Conservation (phyloP, 2,888 invertebrate genomes). For the Tanypteryx hageni region DNA sequence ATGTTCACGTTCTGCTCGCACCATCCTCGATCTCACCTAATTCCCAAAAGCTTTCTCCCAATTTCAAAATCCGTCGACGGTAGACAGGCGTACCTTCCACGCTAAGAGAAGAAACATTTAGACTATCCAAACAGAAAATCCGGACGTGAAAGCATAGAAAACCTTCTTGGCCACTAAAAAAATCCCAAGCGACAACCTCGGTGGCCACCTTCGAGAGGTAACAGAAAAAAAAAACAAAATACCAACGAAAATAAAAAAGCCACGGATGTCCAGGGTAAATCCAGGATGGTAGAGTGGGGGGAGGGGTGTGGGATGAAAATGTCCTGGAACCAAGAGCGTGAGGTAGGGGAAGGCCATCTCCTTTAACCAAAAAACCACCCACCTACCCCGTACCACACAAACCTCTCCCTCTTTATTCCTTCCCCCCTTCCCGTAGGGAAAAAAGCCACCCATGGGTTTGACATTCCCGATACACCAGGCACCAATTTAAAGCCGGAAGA, state of each 20-base stretch:
- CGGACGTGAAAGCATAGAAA: background rate
- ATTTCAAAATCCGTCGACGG: background rate
- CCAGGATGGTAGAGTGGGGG: background rate
- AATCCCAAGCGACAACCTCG: slow-evolving; percentile 37
- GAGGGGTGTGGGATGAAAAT: background rate
- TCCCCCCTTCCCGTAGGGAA: slow-evolving; percentile 18
- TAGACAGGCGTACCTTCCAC: background rate
- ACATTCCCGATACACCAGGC: slow-evolving; percentile 63
- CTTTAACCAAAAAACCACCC: slow-evolving; percentile 39
- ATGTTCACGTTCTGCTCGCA: background rate
- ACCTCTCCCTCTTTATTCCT: too few species aligned
- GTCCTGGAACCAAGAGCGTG: background rate
- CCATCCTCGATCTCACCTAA: background rate
- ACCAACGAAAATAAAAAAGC: background rate
- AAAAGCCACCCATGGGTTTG: slow-evolving; percentile 64
- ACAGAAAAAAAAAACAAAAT: slow-evolving; percentile 8
- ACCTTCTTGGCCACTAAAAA: background rate
- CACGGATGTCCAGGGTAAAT: slow-evolving; percentile 43
- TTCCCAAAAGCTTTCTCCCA: background rate
- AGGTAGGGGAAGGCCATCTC: slow-evolving; percentile 11
- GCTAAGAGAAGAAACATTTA: too few species aligned
- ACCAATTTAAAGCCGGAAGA: slow-evolving; percentile 64
- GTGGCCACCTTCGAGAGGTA: slow-evolving; percentile 49
- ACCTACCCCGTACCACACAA: background rate
- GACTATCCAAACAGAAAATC: background rate